Evolutionary conservation across 2,888 invertebrate species (phyloP).

Genomic region (Eilema griseolum): DNA sequence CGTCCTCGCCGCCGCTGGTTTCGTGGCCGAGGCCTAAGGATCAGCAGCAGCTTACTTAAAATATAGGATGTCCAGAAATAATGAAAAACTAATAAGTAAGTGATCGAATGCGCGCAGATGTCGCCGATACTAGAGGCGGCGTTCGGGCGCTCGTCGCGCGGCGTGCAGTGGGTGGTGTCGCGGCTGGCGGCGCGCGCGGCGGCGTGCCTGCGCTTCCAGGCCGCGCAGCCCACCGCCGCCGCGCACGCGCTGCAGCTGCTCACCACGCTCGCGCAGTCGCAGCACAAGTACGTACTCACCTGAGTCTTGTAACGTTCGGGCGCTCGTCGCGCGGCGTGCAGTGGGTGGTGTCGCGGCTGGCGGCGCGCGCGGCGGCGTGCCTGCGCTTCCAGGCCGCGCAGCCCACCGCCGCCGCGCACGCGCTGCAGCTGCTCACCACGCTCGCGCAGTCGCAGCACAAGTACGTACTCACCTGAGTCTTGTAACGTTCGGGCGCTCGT

Average conservation of each 20-base stretch:
- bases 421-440: slow-evolving; percentile 67
- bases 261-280: slow-evolving; percentile 65
- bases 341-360: slow-evolving; percentile 49
- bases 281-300: slow-evolving; percentile 56
- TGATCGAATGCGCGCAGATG: slow-evolving; percentile 57
- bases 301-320: slow-evolving; percentile 75
- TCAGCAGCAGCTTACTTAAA: no score
- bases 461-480: no score
- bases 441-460: slow-evolving; percentile 66
- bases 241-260: slow-evolving; percentile 67
- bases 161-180: slow-evolving; percentile 71
- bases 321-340: slow-evolving; percentile 33
- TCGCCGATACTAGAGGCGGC: slow-evolving; percentile 71
- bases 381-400: slow-evolving; percentile 67
- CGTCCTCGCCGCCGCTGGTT: no score
- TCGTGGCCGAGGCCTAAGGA: no score
- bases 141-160: slow-evolving; percentile 71
- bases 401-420: slow-evolving; percentile 68
- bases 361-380: slow-evolving; percentile 66
- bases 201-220: slow-evolving; percentile 66
- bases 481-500: slow-evolving; percentile 70
- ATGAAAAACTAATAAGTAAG: no score
- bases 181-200: slow-evolving; percentile 70
- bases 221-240: slow-evolving; percentile 66
- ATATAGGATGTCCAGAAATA: no score